Base-by-base conservation (phyloP, 2,797 vertebrate genomes). In the Lindbergichthys nudifrons region DNA sequence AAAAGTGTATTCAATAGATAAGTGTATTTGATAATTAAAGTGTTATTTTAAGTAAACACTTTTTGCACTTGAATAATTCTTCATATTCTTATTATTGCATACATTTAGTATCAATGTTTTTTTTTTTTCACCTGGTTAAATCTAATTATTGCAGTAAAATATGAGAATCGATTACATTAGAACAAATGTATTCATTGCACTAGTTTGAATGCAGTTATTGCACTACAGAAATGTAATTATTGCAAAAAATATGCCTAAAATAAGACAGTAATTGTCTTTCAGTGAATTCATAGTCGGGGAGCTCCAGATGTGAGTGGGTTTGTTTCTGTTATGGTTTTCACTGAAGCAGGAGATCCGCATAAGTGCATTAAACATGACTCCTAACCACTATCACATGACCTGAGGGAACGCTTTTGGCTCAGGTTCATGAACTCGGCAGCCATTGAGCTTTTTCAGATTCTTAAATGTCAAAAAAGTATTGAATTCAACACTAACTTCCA, bases 301-400 rank as follows among this genome's bases (percentile, higher is more conserved):
- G 58, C 42, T 45, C 23, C 60, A 46, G 30, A 46, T 18, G 19
- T n/a, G 16, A 5, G 14, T 52, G 26, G 23, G 61, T 51, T 65
- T 46, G 54, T 68, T 76, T 75, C 75, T 63, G 58, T 63, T 70
- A 67, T 72, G 47, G 19, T 62, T 70, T 65, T 46, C 10, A 23
- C 63, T 56, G 42, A 50, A 1, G 36, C n/a, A 32, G 32, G 8
- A 51, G 23, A 5, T 15, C 54, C 18, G 39, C 41, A 56, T 13
- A 39, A 53, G 39, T 51, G 19, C 15, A 0, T 16, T 10, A 21
- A 60, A 54, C 7, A 13, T 69, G 65, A 76, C 30, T 73, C 73
- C 63, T 50, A 39, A 19, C 2, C n/a, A 7, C 7, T 11, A 26
- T 13, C 32, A 36, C 41, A 30, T 58, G 45, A 77, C 18, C 46